Evolutionary conservation across 2,888 invertebrate species (phyloP), one percentile per base, ranked within the genome.

Genomic region (Melinopterus prodromus): DNA sequence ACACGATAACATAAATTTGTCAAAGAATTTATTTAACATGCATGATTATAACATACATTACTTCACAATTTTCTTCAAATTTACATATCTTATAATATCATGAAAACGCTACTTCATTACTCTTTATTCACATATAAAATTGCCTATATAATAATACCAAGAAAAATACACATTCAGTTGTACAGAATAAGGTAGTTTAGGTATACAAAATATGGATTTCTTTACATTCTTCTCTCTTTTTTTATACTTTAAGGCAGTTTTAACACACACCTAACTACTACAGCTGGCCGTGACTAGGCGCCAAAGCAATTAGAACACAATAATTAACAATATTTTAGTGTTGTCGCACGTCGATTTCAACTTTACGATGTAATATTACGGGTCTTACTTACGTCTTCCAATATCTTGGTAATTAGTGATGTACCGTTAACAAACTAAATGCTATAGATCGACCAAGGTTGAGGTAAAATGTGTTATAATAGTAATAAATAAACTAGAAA

Each of bases 21-120:
- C 53, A 53, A 53, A 53, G 53, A 53, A 53, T 53, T 53, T 53
- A 53, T 53, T 53, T 53, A 53, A 53, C 53, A 53, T 53, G 53
- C 53, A 53, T 53, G 53, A 53, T 6, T 53, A 53, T 53, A 53
- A 53, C 53, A 53, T 53, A 53, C 53, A 53, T 53, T 53, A 53
- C 53, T 53, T 12, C 53, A 53, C 53, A 53, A 53, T 53, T 53
- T 53, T 53, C 53, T 53, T 53, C 12, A 4, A 53, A 53, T 53
- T 53, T 53, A 53, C 12, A 53, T 6, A 53, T 53, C 12, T 53
- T 53, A 53, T 53, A 53, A 53, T 53, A 53, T 53, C 53, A 53
- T 53, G 53, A 53, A 53, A 53, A 53, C 53, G 53, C 53, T 53
- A 53, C 53, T 53, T 53, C 53, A 9, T 53, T 9, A 53, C 0